A percentile compares a stretch with the other conserved stretches of the same genome.
Evolutionary conservation across 2,797 vertebrate species (phyloP).

Genomic region (Sphaeramia orbicularis): DNA sequence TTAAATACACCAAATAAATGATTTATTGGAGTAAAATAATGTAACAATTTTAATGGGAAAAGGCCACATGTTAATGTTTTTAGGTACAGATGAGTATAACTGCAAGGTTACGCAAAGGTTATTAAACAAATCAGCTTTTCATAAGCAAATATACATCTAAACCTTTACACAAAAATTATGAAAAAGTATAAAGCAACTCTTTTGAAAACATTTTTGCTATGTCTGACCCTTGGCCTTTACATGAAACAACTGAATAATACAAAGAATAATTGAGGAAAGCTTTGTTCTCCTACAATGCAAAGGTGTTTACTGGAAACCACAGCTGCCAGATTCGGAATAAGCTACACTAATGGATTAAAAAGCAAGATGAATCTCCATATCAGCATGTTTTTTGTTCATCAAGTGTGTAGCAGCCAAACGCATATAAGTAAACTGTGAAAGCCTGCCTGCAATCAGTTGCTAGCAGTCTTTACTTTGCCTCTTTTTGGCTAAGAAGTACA

Average conservation of each 20-base stretch:
- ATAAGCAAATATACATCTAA: slow-evolving; percentile 19
- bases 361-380: not conserved
- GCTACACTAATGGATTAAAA: slow-evolving; percentile 2
- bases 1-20: too few species aligned
- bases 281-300: not conserved
- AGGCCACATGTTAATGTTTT: not conserved
- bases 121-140: slow-evolving; percentile 13
- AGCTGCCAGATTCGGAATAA: not conserved
- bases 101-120: slow-evolving; percentile 1
- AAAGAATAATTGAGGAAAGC: not conserved
- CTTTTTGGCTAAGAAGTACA: slow-evolving; percentile 10
- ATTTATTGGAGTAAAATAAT: too few species aligned
- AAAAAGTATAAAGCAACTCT: slow-evolving; percentile 4
- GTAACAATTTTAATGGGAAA: not conserved
- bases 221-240: not conserved
- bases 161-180: slow-evolving; percentile 13
- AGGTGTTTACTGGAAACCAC: not conserved
- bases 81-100: not conserved
- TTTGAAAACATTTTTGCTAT: slow-evolving; percentile 12
- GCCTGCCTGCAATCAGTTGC: not conserved
- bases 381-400: not conserved
- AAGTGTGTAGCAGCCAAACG: slow-evolving; percentile 9
- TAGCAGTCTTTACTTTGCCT: slow-evolving; percentile 8
- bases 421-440: not conserved
- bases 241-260: slow-evolving; percentile 7